Conservation (phyloP, 2,113 vertebrate genomes). For the Chaenocephalus aceratus region DNA sequence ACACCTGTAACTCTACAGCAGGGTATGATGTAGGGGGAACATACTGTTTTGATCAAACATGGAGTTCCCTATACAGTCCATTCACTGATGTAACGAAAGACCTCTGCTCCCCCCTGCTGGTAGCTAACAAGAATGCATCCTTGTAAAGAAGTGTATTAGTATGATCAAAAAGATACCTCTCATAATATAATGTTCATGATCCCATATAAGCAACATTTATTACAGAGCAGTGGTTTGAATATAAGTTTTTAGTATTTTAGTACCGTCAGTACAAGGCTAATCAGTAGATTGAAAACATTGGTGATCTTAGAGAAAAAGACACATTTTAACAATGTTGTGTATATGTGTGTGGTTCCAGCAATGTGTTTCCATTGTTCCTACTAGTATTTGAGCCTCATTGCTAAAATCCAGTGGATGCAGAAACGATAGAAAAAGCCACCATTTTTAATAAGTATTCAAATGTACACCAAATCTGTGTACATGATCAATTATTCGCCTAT, state of each 20-base stretch:
- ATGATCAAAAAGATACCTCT: no score
- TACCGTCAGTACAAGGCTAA: no score
- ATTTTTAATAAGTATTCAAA: neutral
- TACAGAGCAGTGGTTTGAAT: no score
- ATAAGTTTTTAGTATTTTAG: no score
- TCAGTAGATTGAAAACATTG: neutral
- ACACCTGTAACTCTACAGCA: neutral
- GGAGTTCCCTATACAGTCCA: neutral
- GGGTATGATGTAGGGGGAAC: neutral
- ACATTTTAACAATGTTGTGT: neutral
- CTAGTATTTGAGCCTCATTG: neutral
- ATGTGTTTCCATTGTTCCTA: neutral
- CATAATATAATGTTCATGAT: no score
- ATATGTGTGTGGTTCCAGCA: neutral
- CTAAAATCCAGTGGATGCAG: no score
- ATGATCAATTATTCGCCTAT: neutral
- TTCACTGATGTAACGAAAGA: neutral
- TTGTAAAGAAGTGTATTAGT: no score
- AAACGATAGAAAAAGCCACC: no score
- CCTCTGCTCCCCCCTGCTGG: slow-evolving; percentile 27
- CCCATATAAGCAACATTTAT: no score
- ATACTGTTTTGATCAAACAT: neutral
- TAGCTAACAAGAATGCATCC: slow-evolving; percentile 12
- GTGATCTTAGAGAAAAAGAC: neutral
- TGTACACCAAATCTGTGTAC: neutral